These are phyloP conservation scores for Podarcis siculus DNA, from an alignment of 2,797 vertebrate genomes.

Conservation along the genomic window DNA sequence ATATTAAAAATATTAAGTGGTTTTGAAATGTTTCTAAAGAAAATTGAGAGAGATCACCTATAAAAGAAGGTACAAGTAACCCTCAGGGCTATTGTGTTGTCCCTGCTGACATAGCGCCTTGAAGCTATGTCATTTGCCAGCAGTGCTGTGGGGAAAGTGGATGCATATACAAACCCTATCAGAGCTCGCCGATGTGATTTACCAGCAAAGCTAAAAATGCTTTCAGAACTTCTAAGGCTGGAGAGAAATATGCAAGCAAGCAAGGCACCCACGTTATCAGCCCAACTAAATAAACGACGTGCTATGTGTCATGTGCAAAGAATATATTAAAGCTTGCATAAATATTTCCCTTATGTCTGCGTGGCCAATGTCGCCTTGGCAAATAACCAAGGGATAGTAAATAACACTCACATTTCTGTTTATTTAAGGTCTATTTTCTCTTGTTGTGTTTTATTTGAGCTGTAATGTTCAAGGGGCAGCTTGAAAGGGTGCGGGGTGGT, in stretches of 20 bases:
- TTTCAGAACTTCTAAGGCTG: conserved; percentile 71
- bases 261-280: conserved; percentile 79
- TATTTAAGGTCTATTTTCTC: conserved; percentile 73
- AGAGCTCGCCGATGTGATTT: conserved; percentile 66
- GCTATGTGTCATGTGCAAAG: conserved; percentile 76
- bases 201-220: conserved; percentile 59
- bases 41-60: neutral
- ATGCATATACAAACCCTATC: conserved; percentile 56
- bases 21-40: neutral
- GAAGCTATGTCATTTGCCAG: neutral
- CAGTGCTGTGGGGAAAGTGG: conserved; percentile 33
- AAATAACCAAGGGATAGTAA: conserved; percentile 77
- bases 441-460: conserved; percentile 65
- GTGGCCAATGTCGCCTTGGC: conserved; percentile 77
- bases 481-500: conserved; percentile 52
- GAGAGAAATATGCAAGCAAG: conserved; percentile 73
- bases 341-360: conserved; percentile 83
- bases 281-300: conserved; percentile 79
- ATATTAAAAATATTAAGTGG: neutral
- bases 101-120: neutral
- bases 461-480: conserved; percentile 55
- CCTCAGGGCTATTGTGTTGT: neutral
- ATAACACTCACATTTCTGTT: conserved; percentile 75
- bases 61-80: neutral
- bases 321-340: conserved; percentile 79